Evolutionary conservation across 2,888 invertebrate genomes (phyloP), one percentile per base, ranked within the genome.

Genomic region (Drosophila nr. perissopoda): DNA sequence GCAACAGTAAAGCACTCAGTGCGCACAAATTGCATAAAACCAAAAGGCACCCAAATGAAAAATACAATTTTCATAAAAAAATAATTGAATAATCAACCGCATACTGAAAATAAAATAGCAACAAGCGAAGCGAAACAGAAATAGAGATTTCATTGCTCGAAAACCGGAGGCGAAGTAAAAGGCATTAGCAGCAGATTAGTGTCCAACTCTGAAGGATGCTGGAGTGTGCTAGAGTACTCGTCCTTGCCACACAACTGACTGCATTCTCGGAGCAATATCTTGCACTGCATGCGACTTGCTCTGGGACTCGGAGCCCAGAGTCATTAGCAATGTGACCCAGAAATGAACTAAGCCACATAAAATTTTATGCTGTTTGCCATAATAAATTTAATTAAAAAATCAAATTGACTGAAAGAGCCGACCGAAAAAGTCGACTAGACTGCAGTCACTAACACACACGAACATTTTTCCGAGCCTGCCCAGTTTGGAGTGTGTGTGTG

Each of bases 311-410:
- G 36, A 36, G 48, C 65, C 31, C 62, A n/a, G 61, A 77, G 77
- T 88, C 83, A 85, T 89, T 89, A 80, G 87, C 83, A 76, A 58
- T 74, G 61, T 79, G 89, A 83, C 83, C 89, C 86, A 83, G 78
- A 89, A 85, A 80, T 64, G 74, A 78, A 75, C 73, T 80, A 74
- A 78, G 5, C 86, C 86, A 83, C 83, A 88, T 88, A 70, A 76
- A 83, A 83, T 85, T 88, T 73, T 71, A 85, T 87, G 83, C 82
- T 76, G 76, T 76, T 87, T 88, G 82, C 78, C 67, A 64, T 82
- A 89, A 89, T 85, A 87, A 89, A 87, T 83, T 83, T 82, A 87
- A 87, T 89, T 89, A 88, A 79, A 84, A 89, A 79, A 77, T 70
- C 58, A 80, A 89, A 87, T 76, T 76, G 82, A 60, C 79, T 76